Evolutionary conservation across 2,113 vertebrate species (phyloP), one percentile per base, ranked within the genome.

Genomic region (Dasyurus viverrinus): DNA sequence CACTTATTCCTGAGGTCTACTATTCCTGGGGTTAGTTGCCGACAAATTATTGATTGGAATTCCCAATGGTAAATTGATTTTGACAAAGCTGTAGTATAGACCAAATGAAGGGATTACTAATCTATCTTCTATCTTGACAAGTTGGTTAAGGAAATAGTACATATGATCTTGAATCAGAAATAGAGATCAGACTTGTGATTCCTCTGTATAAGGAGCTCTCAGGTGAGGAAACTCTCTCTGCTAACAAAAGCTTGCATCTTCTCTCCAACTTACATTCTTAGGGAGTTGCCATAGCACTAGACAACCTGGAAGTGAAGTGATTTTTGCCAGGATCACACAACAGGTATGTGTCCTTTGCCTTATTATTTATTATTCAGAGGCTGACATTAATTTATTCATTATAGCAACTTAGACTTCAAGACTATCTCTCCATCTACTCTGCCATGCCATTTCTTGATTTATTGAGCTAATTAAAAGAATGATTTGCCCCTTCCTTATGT

Each of bases 401-500:
- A 11, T 52, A 52, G 50, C 4, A 6, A 42, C 36, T 8, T 4
- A 84, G 16, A 84, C 68, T 42, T 84, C 68, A 84, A 22, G n/a
- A n/a, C 36, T 84, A 84, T 84, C 27, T 60, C 27, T 60, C 16
- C n/a, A 19, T n/a, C 36, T 5, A 84, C 5, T 84, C n/a, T 76
- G 6, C 14, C 16, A 42, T n/a, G 12, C 16, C 23, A 6, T 1
- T 84, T 84, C 68, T 42, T 84, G 36, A 84, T 19, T 76, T 84
- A 42, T 84, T 22, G 19, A 42, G 36, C 6, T 84, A 84, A 84
- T 84, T 84, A 89, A 93, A 90, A 91, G 54, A 92, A 53, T 55
- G 9, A 94, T 53, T 47, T 95, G 76, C 53, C 23, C 60, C 93
- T n/a, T 92, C 89, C 90, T 30, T 93, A 76, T 53, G 26, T 90